A percentile compares a stretch with the other conserved stretches of the same genome.
Evolutionary conservation across 2,888 invertebrate genomes (phyloP).

Genomic region (Brachyopa scutellaris): DNA sequence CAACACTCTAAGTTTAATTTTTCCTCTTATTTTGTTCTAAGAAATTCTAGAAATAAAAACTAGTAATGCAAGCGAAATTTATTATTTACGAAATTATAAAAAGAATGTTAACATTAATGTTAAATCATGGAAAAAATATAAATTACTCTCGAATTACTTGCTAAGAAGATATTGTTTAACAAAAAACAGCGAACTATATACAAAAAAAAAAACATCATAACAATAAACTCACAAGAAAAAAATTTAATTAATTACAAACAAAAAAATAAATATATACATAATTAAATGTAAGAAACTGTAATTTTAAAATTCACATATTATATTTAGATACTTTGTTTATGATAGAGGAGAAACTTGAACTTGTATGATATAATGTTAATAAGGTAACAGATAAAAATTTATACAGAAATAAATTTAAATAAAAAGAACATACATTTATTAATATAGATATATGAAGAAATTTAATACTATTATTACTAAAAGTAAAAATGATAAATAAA

Average conservation of each 20-base stretch:
- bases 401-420: constrained; percentile 42
- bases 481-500: constrained; percentile 19
- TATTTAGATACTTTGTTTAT: constrained; percentile 62
- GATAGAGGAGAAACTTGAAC: constrained; percentile 33
- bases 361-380: constrained; percentile 66
- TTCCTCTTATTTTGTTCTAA: neutral
- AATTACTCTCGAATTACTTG: constrained; percentile 15
- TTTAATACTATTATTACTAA: constrained; percentile 67
- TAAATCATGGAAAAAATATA: constrained; percentile 20
- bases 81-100: constrained; percentile 29
- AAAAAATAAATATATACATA: constrained; percentile 19
- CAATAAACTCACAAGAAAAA: constrained; percentile 35
- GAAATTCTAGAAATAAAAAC: constrained; percentile 32
- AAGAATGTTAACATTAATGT: constrained; percentile 57
- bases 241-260: constrained; percentile 12
- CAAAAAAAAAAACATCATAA: constrained; percentile 29
- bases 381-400: constrained; percentile 50
- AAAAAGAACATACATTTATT: constrained; percentile 12
- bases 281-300: constrained; percentile 2
- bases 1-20: neutral
- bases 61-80: constrained; percentile 13
- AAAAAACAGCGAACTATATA: constrained; percentile 68
- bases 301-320: constrained; percentile 21
- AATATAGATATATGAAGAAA: constrained; percentile 54
- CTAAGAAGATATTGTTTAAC: constrained; percentile 26